phyloP scores from a whole-genome alignment of 92 coral and sea anemone species.

The Zoanthus sociatus region DNA sequence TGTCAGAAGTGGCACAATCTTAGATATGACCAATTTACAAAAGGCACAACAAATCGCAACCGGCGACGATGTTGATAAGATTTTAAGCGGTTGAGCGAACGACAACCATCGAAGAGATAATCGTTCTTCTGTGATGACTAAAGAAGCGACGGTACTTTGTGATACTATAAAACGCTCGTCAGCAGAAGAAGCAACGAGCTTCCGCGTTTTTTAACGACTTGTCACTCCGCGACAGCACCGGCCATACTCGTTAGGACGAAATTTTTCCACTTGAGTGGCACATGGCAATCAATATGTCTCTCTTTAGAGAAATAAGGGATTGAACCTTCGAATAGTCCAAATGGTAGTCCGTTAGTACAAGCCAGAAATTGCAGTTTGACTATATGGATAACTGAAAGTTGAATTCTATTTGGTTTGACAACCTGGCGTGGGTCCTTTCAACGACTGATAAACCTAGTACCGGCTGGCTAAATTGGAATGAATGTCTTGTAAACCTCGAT shows the following conservation, averaged over 20 bases:
- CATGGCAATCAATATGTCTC: too few species aligned
- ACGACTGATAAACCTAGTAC: background rate
- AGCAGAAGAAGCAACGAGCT: background rate
- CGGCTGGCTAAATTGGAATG: background rate
- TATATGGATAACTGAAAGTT: too few species aligned
- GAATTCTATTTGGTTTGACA: background rate
- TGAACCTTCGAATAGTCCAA: too few species aligned
- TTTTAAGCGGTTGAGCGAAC: background rate
- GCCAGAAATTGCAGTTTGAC: too few species aligned
- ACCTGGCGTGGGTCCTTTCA: slow-evolving; percentile 49
- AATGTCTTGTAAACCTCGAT: background rate
- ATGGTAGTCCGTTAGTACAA: too few species aligned
- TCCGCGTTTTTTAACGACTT: background rate
- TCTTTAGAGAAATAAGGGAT: too few species aligned
- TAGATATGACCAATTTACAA: background rate
- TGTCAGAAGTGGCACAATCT: background rate
- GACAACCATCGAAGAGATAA: background rate
- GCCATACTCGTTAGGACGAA: background rate
- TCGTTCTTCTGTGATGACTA: background rate
- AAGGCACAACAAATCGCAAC: background rate
- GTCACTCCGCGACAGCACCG: background rate
- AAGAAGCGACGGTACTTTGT: background rate
- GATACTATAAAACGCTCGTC: background rate
- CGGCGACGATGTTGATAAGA: background rate
- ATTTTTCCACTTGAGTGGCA: too few species aligned